Base-by-base conservation (phyloP, 2,888 invertebrate species). In the Macrophya alboannulata region DNA sequence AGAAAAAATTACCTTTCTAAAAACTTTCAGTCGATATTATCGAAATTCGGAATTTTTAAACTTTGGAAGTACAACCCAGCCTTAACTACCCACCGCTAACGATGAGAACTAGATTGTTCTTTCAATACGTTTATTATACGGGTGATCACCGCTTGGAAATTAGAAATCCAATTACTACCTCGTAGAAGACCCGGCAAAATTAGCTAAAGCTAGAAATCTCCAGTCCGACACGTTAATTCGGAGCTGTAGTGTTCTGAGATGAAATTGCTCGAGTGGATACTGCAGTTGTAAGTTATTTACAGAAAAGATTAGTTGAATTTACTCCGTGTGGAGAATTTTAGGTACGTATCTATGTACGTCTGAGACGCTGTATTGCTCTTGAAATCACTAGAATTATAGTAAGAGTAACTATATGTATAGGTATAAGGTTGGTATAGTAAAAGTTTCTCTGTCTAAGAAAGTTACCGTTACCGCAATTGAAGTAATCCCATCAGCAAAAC, bases 291-390 rank as follows among this genome's bases (percentile, higher is more conserved):
- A 37, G 68, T 68, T 68, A 68, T 68, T 68, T 68, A 68, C 68
- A 68, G 68, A 68, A 68, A 31, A 68, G 68, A 68, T 68, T 68
- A 68, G 68, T 68, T 68, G 31, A 31, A 68, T 68, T 68, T 37
- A 37, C 37, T 68, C 8, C 17, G 10, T 17, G n/a, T 68, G 68
- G 37, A 68, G 37, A 68, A 17, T 5, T 21, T 3, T 21, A 12
- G 21, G 62, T 25, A 51, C 51, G n/a, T 55, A 8, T n/a, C n/a
- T n/a, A 55, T 12, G 10, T 68, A 17, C 17, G 31, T 37, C 4
- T 37, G 68, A 37, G 0, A 6, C 15, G 12, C 37, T 68, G 17
- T 17, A 5, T 68, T 68, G 31, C 31, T 68, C 68, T 68, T 68
- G 17, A 68, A 68, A 68, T 68, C 68, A 68, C 68, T 68, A 37